phyloP scores from a whole-genome alignment of 2,113 vertebrate genomes.

The Isichthys henryi region DNA sequence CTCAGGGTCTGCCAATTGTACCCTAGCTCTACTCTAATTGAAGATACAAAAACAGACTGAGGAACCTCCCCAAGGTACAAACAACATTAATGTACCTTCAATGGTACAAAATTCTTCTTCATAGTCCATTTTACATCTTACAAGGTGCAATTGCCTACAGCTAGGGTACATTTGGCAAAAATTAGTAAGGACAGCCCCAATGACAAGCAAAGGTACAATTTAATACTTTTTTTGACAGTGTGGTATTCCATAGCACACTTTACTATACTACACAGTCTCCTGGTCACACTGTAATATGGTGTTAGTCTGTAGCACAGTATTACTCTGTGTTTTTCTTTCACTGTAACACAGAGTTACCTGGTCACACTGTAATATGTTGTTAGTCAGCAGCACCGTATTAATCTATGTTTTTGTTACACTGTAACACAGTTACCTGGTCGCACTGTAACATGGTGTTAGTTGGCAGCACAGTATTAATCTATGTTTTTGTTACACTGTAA shows the following conservation, averaged over 20 bases:
- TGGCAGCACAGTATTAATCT: too few relatives aligned
- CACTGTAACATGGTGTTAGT: background rate
- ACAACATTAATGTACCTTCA: background rate
- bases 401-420: background rate
- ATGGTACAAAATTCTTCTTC: background rate
- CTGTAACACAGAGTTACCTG: too few relatives aligned
- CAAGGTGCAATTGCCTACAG: background rate
- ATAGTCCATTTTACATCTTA: background rate
- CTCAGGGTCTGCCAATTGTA: background rate
- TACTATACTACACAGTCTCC: background rate
- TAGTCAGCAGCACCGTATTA: background rate
- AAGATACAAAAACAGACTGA: background rate
- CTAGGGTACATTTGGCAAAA: background rate
- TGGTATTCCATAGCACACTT: background rate
- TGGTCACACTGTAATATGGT: background rate
- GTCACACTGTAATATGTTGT: background rate
- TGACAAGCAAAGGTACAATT: background rate
- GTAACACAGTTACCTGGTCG: background rate
- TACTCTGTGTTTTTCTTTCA: background rate
- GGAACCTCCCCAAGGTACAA: background rate
- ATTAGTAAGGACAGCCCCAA: background rate
- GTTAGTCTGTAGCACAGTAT: background rate
- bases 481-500: background rate
- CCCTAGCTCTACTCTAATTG: background rate
- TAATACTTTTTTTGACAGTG: background rate